phyloP scores from a whole-genome alignment of 2,888 invertebrate genomes.

The Taenaris catops region DNA sequence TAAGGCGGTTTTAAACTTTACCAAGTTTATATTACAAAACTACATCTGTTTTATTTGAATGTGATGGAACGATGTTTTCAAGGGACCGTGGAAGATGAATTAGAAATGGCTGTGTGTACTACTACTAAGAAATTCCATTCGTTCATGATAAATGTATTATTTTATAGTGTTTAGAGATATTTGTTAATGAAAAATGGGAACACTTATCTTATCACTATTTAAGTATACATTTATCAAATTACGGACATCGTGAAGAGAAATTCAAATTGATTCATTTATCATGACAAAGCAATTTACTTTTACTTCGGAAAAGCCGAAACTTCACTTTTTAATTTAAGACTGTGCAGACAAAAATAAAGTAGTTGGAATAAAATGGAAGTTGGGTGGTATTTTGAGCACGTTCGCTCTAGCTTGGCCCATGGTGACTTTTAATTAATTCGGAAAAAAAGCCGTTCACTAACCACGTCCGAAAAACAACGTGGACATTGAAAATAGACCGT shows the following conservation, averaged over 20 bases:
- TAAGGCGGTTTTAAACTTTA: no score
- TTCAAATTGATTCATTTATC: conserved; percentile 15
- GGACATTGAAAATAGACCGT: conserved; percentile 21
- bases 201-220: no score
- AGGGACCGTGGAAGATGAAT: no score
- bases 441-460: conserved; percentile 39
- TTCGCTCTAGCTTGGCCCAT: conserved; percentile 38
- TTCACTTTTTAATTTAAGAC: conserved; percentile 33
- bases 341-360: conserved; percentile 47
- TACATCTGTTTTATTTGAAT: no score
- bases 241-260: neutral
- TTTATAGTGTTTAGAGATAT: no score
- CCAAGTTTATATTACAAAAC: no score
- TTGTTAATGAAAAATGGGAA: no score
- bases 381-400: conserved; percentile 68
- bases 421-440: conserved; percentile 66
- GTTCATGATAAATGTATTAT: no score
- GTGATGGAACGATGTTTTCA: no score
- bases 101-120: no score
- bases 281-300: conserved; percentile 13
- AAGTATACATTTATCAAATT: no score
- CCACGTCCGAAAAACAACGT: conserved; percentile 33
- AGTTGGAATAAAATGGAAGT: conserved; percentile 37
- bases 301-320: conserved; percentile 19
- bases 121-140: no score